Conservation (phyloP, 2,888 invertebrate genomes). For the Tholera decimalis region DNA sequence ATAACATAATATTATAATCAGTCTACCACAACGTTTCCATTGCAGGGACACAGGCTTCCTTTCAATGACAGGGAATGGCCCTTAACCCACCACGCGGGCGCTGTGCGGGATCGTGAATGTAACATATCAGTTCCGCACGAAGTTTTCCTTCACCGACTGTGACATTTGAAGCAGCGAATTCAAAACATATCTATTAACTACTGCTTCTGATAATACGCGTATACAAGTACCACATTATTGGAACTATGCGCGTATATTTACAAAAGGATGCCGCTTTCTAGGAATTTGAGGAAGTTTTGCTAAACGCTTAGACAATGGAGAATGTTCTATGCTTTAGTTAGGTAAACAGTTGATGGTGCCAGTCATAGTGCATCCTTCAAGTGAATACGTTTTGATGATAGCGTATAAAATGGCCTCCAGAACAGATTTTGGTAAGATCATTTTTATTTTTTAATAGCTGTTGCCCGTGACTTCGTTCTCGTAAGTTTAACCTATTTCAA, state of each 20-base stretch:
- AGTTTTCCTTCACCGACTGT: no score
- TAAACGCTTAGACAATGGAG: conserved; percentile 58
- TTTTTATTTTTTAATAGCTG: no score
- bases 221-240: conserved; percentile 8
- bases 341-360: conserved; percentile 41
- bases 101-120: no score
- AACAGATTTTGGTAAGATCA: conserved; percentile 64
- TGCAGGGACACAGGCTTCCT: no score
- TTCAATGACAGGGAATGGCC: no score
- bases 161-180: neutral
- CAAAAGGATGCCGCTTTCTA: conserved; percentile 45
- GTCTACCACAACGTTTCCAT: no score
- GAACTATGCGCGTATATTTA: conserved; percentile 39
- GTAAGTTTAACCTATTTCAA: no score
- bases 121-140: no score
- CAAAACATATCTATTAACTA: neutral
- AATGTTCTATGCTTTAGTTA: conserved; percentile 21
- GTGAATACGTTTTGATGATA: conserved; percentile 45
- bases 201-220: neutral
- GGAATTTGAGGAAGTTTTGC: conserved; percentile 60
- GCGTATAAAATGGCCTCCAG: conserved; percentile 49
- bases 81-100: no score
- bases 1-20: no score
- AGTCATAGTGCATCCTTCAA: conserved; percentile 53
- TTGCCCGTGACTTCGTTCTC: no score